phyloP scores from a whole-genome alignment of 2,113 vertebrate genomes.

The Puffinus mauretanicus region DNA sequence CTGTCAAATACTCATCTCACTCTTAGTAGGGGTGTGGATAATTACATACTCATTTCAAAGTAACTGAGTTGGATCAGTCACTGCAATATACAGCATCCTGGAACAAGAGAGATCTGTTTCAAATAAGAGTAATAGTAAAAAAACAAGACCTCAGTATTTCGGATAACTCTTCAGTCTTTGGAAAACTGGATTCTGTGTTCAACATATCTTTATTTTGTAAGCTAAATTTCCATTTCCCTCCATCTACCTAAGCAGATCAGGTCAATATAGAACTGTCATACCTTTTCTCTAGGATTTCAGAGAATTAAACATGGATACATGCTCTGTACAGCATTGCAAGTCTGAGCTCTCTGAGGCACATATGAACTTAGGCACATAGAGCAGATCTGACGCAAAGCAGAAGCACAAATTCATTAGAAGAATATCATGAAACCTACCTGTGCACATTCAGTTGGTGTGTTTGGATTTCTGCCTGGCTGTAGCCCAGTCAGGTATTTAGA shows the following conservation, averaged over 20 bases:
- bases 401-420: not conserved
- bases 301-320: not conserved
- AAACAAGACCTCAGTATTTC: not conserved
- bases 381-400: not conserved
- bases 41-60: constrained; percentile 42
- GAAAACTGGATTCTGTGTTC: not conserved
- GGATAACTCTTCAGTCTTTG: not conserved
- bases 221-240: not conserved
- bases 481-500: not conserved
- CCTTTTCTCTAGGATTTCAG: not conserved
- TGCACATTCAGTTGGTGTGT: not conserved
- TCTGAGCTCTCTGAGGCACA: not conserved
- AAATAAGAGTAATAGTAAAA: not conserved
- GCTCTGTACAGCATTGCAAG: not conserved
- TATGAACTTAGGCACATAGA: not conserved
- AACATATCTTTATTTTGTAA: not conserved
- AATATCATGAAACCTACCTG: not conserved
- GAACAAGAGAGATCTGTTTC: constrained; percentile 2
- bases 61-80: constrained; percentile 13
- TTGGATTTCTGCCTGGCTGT: not conserved
- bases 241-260: not conserved
- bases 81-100: not conserved
- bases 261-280: not conserved
- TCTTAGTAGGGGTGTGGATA: constrained; percentile 8
- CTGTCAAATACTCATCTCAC: constrained; percentile 14